Percentiles rank a stretch among this genome's conserved stretches.
Evolutionary conservation across 2,888 invertebrate genomes (phyloP).

Genomic region (Ennomos fuscantarius): DNA sequence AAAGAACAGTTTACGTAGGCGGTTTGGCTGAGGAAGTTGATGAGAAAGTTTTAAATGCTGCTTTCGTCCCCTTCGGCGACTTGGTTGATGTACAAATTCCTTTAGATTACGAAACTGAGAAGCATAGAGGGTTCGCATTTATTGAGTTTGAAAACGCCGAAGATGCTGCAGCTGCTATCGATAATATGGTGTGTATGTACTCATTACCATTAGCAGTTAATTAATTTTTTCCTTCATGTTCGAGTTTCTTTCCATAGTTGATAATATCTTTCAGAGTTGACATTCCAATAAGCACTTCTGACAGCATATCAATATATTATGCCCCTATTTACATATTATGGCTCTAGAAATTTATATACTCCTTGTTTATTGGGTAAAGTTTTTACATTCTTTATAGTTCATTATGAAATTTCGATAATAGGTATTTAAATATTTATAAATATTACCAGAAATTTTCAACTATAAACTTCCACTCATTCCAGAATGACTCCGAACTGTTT

Average conservation of each 20-base stretch:
- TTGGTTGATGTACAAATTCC: slow-evolving; percentile 99
- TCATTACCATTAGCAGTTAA: too few relatives aligned
- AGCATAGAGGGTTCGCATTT: slow-evolving; percentile 99
- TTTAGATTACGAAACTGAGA: slow-evolving; percentile 98
- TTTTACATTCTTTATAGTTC: too few relatives aligned
- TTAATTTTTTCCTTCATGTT: background rate
- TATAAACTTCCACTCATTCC: slow-evolving; percentile 39
- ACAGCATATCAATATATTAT: too few relatives aligned
- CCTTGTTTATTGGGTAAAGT: too few relatives aligned
- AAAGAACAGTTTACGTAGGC: slow-evolving; percentile 94
- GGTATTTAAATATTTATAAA: too few relatives aligned
- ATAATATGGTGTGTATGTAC: slow-evolving; percentile 94
- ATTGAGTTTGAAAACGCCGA: slow-evolving; percentile 98
- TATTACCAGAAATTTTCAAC: too few relatives aligned
- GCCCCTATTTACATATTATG: too few relatives aligned
- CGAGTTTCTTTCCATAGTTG: too few relatives aligned
- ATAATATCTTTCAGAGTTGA: too few relatives aligned
- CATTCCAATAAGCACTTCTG: too few relatives aligned
- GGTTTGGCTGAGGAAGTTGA: slow-evolving; percentile 98
- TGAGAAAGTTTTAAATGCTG: slow-evolving; percentile 97
- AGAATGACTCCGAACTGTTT: slow-evolving; percentile 99
- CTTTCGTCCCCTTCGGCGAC: slow-evolving; percentile 99
- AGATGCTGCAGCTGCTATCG: slow-evolving; percentile 99
- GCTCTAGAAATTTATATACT: too few relatives aligned
- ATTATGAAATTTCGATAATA: too few relatives aligned